A percentile compares a stretch with the other conserved stretches of the same genome.
phyloP scores from a whole-genome alignment of 2,113 vertebrate species.

The Corythornis vintsioides region DNA sequence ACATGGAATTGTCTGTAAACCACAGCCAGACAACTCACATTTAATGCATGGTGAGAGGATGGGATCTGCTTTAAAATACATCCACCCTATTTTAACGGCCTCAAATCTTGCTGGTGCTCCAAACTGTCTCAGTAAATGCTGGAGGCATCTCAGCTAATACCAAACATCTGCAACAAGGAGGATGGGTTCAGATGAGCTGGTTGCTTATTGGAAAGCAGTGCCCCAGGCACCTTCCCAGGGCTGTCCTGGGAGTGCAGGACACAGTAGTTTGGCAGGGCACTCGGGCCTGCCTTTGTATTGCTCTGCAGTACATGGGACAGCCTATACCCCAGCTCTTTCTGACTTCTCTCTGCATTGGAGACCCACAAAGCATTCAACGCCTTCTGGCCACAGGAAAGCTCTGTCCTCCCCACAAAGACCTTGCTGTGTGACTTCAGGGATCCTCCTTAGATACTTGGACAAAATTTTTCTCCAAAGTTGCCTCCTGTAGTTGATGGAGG shows the following conservation, averaged over 20 bases:
- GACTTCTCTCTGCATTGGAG: background rate
- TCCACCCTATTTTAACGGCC: rapidly evolving
- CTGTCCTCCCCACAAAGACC: background rate
- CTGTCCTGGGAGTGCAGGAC: background rate
- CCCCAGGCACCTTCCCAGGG: background rate
- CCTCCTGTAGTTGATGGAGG: background rate
- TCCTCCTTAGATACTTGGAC: background rate
- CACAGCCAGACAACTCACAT: rapidly evolving
- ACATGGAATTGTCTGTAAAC: rapidly evolving
- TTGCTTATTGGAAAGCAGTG: rapidly evolving
- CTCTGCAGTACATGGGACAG: background rate
- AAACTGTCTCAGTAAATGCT: background rate
- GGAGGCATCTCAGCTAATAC: background rate
- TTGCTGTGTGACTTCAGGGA: background rate
- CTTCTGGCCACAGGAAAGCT: background rate
- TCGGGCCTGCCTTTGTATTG: background rate
- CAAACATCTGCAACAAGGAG: background rate
- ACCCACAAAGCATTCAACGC: rapidly evolving
- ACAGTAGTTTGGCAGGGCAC: too few relatives aligned
- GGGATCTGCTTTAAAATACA: background rate
- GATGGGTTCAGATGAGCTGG: background rate
- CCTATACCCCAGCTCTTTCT: background rate
- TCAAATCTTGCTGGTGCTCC: background rate
- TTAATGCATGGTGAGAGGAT: rapidly evolving
- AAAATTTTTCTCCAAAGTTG: background rate